Percentiles rank a stretch among this genome's conserved stretches.
Conservation (phyloP, 2,113 vertebrate species). For the Taxidea taxus region DNA sequence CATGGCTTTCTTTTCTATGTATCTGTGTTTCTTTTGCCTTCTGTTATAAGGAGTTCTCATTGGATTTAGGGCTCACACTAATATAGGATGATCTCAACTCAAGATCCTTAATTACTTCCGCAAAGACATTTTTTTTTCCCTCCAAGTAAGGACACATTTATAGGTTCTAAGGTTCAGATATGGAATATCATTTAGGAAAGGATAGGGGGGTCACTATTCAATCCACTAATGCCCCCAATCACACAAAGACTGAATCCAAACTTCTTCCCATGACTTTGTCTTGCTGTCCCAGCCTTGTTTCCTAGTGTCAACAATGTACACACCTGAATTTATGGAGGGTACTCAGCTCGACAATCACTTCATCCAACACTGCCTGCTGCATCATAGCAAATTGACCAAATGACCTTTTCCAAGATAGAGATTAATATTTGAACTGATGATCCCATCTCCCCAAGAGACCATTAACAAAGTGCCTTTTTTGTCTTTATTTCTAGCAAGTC, state of each 20-base stretch:
- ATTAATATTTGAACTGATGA: neutral
- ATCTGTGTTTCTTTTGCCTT: neutral
- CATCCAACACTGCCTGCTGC: neutral
- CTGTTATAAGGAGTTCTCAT: neutral
- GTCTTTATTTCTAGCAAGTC: neutral
- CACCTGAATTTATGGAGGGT: no score
- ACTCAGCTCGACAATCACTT: neutral
- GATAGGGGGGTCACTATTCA: neutral
- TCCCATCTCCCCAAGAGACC: neutral
- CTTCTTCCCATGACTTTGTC: neutral
- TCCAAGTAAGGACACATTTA: neutral
- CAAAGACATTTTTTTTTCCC: neutral
- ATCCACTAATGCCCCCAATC: fast-evolving
- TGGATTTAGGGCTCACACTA: neutral
- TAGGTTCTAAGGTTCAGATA: neutral
- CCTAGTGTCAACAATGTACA: neutral
- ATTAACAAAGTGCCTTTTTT: neutral
- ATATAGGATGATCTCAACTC: neutral
- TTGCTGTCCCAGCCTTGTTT: neutral
- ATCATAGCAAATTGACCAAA: no score
- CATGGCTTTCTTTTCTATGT: neutral
- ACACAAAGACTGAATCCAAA: neutral
- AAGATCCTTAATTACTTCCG: neutral
- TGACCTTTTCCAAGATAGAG: neutral
- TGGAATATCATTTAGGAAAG: neutral